Percentiles rank a stretch among this genome's conserved stretches.
Conservation (phyloP, 2,888 invertebrate species). For the Stenodema calcarata region DNA sequence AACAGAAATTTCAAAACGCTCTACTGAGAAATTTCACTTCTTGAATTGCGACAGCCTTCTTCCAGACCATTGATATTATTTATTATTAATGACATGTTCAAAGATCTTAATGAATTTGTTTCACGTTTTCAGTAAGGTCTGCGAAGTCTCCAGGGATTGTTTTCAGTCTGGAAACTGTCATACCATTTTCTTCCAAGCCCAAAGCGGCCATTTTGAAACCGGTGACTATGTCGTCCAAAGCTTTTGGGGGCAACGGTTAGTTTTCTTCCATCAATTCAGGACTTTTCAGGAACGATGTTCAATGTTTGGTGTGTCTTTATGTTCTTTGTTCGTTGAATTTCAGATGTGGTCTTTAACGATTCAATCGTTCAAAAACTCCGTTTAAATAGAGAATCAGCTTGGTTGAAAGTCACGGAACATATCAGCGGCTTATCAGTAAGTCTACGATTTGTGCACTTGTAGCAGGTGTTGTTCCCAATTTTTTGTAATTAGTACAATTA, state of each 20-base stretch:
- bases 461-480: no score
- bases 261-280: background rate
- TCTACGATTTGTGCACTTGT: background rate
- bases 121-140: background rate
- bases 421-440: slow-evolving; percentile 17
- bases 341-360: slow-evolving; percentile 34
- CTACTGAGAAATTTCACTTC: no score
- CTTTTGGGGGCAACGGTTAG: slow-evolving; percentile 33
- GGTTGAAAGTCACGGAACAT: slow-evolving; percentile 1
- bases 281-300: background rate
- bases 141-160: slow-evolving; percentile 40
- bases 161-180: slow-evolving; percentile 31
- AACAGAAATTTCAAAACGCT: no score
- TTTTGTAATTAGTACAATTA: background rate
- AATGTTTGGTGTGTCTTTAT: background rate
- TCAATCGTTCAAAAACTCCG: slow-evolving; percentile 21
- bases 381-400: background rate
- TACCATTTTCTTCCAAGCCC: background rate
- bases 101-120: no score
- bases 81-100: no score
- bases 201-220: slow-evolving; percentile 34
- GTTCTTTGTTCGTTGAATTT: background rate
- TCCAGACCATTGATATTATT: no score
- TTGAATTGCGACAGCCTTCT: no score
- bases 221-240: slow-evolving; percentile 22